A percentile compares a stretch with the other conserved stretches of the same genome.
Evolutionary conservation across 37 sponge, comb jelly and placozoan species (phyloP).

Genomic region (Ephydatia muelleri): DNA sequence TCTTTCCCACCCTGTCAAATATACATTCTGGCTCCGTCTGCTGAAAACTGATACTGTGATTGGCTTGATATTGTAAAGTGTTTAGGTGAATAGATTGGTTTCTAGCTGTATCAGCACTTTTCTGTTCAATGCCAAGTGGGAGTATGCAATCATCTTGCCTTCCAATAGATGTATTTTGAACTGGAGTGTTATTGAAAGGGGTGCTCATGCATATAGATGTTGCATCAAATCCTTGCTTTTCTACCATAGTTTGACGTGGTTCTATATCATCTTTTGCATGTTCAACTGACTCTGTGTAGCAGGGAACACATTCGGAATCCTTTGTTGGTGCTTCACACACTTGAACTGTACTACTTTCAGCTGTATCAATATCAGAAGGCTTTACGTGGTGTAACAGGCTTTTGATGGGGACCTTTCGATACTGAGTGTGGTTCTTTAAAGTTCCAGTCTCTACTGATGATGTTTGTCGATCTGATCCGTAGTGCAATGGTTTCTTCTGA

Average conservation of each 20-base stretch:
- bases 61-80: no score
- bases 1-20: background rate
- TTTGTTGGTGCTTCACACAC: background rate
- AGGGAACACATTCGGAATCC: background rate
- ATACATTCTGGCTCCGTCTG: no score
- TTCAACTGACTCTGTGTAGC: background rate
- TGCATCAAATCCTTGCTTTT: background rate
- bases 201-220: background rate
- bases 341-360: background rate
- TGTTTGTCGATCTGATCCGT: background rate
- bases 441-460: background rate
- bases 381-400: background rate
- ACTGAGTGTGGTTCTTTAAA: no score
- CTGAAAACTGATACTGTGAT: no score
- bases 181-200: background rate
- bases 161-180: background rate
- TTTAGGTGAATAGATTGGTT: no score
- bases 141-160: no score
- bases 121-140: no score
- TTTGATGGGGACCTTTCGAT: no score
- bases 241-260: background rate
- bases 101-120: no score
- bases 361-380: background rate
- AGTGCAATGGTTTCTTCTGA: background rate
- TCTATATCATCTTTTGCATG: background rate